phyloP scores from a whole-genome alignment of 2,888 invertebrate genomes.

The Phalera bucephala region DNA sequence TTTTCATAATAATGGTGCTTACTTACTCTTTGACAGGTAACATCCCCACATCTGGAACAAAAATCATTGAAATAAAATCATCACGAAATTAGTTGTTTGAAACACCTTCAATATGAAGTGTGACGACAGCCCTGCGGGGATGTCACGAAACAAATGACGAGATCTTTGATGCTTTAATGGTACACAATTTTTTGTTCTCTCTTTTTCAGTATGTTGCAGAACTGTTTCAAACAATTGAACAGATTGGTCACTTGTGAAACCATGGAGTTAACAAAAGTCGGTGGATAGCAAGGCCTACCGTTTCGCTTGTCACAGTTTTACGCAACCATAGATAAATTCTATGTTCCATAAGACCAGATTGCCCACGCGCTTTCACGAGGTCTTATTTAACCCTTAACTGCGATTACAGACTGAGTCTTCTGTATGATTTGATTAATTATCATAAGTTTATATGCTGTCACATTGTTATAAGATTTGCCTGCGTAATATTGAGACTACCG shows the following conservation, averaged over 20 bases:
- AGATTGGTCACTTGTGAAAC: slow-evolving; percentile 21
- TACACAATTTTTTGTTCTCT: not conserved
- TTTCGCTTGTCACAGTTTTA: slow-evolving; percentile 52
- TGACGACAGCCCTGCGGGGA: not conserved
- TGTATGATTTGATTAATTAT: slow-evolving; percentile 57
- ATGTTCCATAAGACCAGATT: slow-evolving; percentile 35
- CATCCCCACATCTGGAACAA: slow-evolving; percentile 94
- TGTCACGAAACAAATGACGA: not conserved
- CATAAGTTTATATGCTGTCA: slow-evolving; percentile 46
- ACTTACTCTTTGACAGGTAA: slow-evolving; percentile 97
- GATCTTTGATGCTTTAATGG: not conserved
- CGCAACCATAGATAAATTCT: slow-evolving; percentile 42
- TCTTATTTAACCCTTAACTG: slow-evolving; percentile 29
- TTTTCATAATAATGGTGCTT: slow-evolving; percentile 15
- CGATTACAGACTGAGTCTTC: slow-evolving; percentile 34
- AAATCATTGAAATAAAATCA: slow-evolving; percentile 30
- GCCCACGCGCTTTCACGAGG: slow-evolving; percentile 61
- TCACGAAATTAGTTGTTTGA: not conserved
- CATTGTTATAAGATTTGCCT: slow-evolving; percentile 34
- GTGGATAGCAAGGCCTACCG: slow-evolving; percentile 20
- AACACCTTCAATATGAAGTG: not conserved
- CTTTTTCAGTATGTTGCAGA: slow-evolving; percentile 14
- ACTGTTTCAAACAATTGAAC: slow-evolving; percentile 4
- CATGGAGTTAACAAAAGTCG: slow-evolving; percentile 20
- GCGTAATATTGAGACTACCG: slow-evolving; percentile 28